Evolutionary conservation across 2,113 vertebrate species (phyloP).

Genomic region (Eulacestoma nigropectus): DNA sequence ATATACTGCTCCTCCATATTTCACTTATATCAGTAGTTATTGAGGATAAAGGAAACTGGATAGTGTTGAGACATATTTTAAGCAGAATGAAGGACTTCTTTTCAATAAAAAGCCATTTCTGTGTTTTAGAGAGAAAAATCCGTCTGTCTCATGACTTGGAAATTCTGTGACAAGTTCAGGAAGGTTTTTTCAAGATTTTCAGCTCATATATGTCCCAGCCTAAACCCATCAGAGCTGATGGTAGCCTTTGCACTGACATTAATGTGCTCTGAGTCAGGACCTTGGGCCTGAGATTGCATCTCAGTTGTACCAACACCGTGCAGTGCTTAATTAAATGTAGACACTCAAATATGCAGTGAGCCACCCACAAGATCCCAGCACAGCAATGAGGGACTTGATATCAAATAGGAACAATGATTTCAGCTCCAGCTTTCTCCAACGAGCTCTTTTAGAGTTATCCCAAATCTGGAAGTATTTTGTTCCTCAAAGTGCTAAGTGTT

Average conservation of each 20-base stretch:
- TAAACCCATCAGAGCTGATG: background rate
- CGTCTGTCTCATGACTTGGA: background rate
- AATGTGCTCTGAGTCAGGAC: background rate
- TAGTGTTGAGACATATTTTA: background rate
- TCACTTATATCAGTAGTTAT: background rate
- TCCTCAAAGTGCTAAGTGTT: background rate
- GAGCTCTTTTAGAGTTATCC: background rate
- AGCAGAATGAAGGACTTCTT: background rate
- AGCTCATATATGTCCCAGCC: background rate
- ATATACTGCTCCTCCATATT: background rate
- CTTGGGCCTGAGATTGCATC: background rate
- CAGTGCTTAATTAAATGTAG: background rate
- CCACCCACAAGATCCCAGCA: background rate
- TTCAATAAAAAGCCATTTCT: background rate
- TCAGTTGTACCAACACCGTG: background rate
- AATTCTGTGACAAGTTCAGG: background rate
- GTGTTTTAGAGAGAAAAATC: background rate
- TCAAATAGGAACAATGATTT: background rate
- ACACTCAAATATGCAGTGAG: background rate
- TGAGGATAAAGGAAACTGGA: background rate
- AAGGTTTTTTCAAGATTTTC: background rate
- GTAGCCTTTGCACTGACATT: background rate
- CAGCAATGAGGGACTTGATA: background rate
- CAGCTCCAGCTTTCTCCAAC: background rate
- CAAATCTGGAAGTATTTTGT: background rate